Evolutionary conservation across 37 sponge, comb jelly and placozoan genomes (phyloP).

Genomic region (Agelas oroides): DNA sequence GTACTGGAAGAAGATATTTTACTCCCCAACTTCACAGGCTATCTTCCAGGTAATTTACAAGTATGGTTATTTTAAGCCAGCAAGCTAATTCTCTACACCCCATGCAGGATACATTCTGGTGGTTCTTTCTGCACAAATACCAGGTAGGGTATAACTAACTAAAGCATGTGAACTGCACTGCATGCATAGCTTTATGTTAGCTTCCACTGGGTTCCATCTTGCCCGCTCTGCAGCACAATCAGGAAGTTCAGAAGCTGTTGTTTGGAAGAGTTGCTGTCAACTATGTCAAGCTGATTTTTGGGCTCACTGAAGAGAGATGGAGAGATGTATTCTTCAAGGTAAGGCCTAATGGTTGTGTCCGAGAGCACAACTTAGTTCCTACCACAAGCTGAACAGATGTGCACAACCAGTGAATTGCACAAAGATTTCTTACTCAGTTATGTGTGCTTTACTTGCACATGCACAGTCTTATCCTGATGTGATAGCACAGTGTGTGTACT

Average conservation of each 20-base stretch:
- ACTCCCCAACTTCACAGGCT: constrained; percentile 41
- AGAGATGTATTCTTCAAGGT: constrained; percentile 66
- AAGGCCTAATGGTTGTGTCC: too few relatives aligned
- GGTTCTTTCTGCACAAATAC: constrained; percentile 85
- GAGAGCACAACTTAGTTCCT: too few relatives aligned
- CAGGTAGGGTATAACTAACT: constrained; percentile 45
- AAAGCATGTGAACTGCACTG: too few relatives aligned
- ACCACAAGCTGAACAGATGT: too few relatives aligned
- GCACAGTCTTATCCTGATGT: constrained; percentile 72
- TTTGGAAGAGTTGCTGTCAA: constrained; percentile 74
- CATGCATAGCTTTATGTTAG: background rate
- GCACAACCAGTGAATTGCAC: too few relatives aligned
- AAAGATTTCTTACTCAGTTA: too few relatives aligned
- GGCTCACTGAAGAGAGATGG: constrained; percentile 11
- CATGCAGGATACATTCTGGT: constrained; percentile 80
- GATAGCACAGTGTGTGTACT: constrained; percentile 84
- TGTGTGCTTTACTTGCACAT: too few relatives aligned
- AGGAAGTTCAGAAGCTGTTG: constrained; percentile 57
- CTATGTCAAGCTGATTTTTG: constrained; percentile 67
- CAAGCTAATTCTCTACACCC: background rate
- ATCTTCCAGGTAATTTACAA: constrained; percentile 28
- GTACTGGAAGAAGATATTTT: constrained; percentile 57
- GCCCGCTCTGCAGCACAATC: constrained; percentile 16
- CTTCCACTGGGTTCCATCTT: too few relatives aligned
- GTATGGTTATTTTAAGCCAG: background rate